Percentiles rank a stretch among this genome's conserved stretches.
Conservation (phyloP, 2,113 vertebrate species). For the Channa maculata region DNA sequence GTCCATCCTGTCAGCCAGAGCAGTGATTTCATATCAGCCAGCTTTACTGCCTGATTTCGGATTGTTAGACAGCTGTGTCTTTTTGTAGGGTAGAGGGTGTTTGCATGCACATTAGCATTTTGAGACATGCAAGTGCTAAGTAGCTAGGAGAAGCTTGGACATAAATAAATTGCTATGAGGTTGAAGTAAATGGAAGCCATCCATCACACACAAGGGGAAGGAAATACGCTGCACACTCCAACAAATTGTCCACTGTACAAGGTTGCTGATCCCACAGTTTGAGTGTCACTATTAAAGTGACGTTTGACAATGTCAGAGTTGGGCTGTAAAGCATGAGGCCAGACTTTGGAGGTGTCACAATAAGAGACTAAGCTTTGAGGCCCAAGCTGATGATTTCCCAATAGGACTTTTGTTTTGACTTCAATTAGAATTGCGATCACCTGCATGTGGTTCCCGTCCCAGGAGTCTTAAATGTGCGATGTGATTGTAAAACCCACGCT, state of each 20-base stretch:
- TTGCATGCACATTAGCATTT: not conserved
- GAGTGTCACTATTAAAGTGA: not conserved
- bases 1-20: slow-evolving; percentile 3
- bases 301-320: slow-evolving; percentile 12
- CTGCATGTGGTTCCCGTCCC: not conserved
- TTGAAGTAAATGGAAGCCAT: slow-evolving; percentile 65
- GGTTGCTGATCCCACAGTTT: not conserved
- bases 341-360: not conserved
- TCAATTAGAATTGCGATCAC: no score
- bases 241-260: not conserved
- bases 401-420: no score
- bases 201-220: slow-evolving; percentile 47
- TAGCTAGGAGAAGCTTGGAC: slow-evolving; percentile 23
- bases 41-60: not conserved
- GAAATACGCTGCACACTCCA: slow-evolving; percentile 24
- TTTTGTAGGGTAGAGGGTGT: slow-evolving; percentile 6
- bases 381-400: not conserved
- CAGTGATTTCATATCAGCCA: slow-evolving; percentile 5
- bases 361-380: not conserved
- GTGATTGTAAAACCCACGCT: no score
- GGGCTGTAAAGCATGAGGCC: not conserved
- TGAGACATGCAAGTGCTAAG: slow-evolving; percentile 4
- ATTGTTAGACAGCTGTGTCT: slow-evolving; percentile 7
- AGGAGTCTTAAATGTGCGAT: no score
- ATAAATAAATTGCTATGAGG: slow-evolving; percentile 54